Evolutionary conservation across 2,888 invertebrate species (phyloP).

Genomic region (Synanthedon formicaeformis): DNA sequence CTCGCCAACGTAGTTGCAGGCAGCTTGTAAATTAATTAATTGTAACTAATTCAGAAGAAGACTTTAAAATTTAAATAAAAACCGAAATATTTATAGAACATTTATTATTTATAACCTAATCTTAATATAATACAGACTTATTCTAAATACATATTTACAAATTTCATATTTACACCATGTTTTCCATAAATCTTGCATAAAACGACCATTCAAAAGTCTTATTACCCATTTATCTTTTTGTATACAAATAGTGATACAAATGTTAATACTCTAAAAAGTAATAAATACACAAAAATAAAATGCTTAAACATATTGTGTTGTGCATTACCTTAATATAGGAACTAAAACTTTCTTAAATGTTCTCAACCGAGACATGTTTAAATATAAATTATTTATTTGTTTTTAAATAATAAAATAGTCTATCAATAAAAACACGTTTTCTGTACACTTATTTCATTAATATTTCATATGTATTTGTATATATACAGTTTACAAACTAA

Average conservation of each 20-base stretch:
- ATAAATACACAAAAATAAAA: slow-evolving; percentile 56
- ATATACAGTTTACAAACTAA: not conserved
- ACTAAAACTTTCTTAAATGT: slow-evolving; percentile 39
- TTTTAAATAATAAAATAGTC: slow-evolving; percentile 41
- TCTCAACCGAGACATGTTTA: slow-evolving; percentile 6
- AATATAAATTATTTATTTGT: slow-evolving; percentile 55
- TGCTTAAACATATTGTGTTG: slow-evolving; percentile 24
- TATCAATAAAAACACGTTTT: slow-evolving; percentile 35
- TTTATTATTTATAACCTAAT: slow-evolving; percentile 1
- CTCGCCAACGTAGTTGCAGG: too few species aligned
- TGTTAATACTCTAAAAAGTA: slow-evolving; percentile 18
- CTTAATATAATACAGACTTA: slow-evolving; percentile 7
- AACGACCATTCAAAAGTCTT: slow-evolving; percentile 3
- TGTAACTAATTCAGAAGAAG: too few species aligned
- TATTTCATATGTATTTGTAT: not conserved
- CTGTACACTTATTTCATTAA: slow-evolving; percentile 52
- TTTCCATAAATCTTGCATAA: slow-evolving; percentile 9
- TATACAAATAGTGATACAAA: slow-evolving; percentile 1
- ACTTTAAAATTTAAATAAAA: too few species aligned
- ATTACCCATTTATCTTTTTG: too few species aligned
- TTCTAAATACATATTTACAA: slow-evolving; percentile 16
- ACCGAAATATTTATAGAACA: too few species aligned
- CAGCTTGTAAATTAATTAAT: too few species aligned
- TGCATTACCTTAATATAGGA: slow-evolving; percentile 61
- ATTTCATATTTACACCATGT: slow-evolving; percentile 20